These are phyloP conservation scores for Condylura cristata DNA, from an alignment of 2,113 vertebrate genomes.

Conservation along the genomic window DNA sequence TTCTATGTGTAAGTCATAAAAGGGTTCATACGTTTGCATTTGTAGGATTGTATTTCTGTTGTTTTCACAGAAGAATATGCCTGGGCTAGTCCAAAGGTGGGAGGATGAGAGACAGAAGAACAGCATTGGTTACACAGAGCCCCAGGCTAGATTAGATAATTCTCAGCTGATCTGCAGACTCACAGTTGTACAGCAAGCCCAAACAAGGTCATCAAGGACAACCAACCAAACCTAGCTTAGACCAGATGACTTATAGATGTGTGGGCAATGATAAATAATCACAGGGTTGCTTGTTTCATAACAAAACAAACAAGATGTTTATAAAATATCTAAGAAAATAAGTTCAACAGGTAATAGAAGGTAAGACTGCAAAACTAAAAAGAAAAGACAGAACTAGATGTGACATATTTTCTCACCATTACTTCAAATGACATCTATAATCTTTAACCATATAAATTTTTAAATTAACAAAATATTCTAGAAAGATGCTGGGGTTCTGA, in stretches of 20 bases:
- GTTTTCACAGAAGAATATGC: slow-evolving; percentile 25
- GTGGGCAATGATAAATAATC: background rate
- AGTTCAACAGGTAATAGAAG: slow-evolving; percentile 17
- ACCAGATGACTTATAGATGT: background rate
- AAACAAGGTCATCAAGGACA: background rate
- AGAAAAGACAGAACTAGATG: background rate
- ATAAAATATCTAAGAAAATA: slow-evolving; percentile 51
- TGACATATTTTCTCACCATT: slow-evolving; percentile 28
- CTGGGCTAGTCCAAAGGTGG: slow-evolving; percentile 9
- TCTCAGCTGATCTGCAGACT: slow-evolving; percentile 20
- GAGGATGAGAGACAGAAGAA: background rate
- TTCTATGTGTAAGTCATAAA: background rate
- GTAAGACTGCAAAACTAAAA: background rate
- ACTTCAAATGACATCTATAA: slow-evolving; percentile 22
- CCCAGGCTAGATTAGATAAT: slow-evolving; percentile 1
- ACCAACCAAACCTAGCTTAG: background rate
- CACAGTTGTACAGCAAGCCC: background rate
- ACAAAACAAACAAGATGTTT: slow-evolving; percentile 37
- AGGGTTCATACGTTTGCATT: slow-evolving; percentile 5
- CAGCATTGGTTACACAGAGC: background rate
- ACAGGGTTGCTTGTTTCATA: background rate
- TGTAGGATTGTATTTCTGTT: slow-evolving; percentile 13
- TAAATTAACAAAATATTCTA: slow-evolving; percentile 46
- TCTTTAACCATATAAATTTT: background rate
- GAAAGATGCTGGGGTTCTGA: background rate